phyloP scores from a whole-genome alignment of 2,888 invertebrate species.

The Athrips mouffetella region DNA sequence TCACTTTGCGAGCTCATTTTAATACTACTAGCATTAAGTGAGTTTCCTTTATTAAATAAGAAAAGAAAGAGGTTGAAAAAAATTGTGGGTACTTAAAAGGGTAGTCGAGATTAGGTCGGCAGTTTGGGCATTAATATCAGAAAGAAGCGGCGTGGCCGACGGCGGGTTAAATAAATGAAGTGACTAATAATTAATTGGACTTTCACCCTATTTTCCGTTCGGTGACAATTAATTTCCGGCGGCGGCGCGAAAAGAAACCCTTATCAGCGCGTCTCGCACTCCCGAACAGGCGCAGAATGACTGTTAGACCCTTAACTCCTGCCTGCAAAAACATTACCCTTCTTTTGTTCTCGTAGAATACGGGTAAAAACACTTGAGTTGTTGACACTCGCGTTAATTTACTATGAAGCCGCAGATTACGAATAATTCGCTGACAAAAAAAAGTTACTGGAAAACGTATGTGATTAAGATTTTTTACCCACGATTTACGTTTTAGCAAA shows the following conservation, averaged over 20 bases:
- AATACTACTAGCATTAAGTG: constrained; percentile 18
- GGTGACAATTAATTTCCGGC: constrained; percentile 77
- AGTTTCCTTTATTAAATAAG: constrained; percentile 16
- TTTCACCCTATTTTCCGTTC: constrained; percentile 78
- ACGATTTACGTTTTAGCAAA: too few relatives aligned
- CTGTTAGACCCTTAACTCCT: constrained; percentile 49
- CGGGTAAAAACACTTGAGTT: constrained; percentile 3
- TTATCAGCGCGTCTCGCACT: constrained; percentile 71
- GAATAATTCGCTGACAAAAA: too few relatives aligned
- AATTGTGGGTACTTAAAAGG: constrained; percentile 40
- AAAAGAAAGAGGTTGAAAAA: constrained; percentile 24
- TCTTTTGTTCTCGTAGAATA: not conserved
- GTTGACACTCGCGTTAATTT: not conserved
- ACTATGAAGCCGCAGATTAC: too few relatives aligned
- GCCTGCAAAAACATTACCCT: constrained; percentile 24
- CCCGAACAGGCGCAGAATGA: constrained; percentile 47
- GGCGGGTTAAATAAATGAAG: constrained; percentile 76
- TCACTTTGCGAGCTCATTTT: constrained; percentile 17
- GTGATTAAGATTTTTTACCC: too few relatives aligned
- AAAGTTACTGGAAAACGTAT: too few relatives aligned
- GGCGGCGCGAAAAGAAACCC: constrained; percentile 70
- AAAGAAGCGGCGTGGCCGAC: constrained; percentile 59
- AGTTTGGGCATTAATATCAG: constrained; percentile 66
- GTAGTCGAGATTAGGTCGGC: constrained; percentile 55
- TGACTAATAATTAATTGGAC: constrained; percentile 78